These are phyloP conservation scores for Cydia splendana DNA, from an alignment of 1,140 invertebrate species.

Conservation along the genomic window DNA sequence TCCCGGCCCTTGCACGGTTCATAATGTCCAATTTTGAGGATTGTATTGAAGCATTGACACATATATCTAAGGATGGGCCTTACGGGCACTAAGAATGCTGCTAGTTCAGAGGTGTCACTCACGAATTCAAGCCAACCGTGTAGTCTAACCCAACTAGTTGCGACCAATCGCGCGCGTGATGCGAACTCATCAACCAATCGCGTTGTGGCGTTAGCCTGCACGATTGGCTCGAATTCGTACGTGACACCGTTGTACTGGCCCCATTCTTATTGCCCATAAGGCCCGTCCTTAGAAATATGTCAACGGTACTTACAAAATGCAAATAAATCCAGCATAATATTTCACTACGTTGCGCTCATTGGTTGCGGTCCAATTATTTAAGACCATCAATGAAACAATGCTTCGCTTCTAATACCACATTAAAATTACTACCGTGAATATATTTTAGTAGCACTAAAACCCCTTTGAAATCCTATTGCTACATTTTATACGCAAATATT, in stretches of 20 bases:
- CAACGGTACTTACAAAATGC: too few species aligned
- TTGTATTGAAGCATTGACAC: neutral
- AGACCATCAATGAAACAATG: neutral
- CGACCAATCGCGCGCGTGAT: too few species aligned
- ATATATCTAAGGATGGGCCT: neutral
- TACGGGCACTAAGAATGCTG: neutral
- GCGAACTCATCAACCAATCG: too few species aligned
- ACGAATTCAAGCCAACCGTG: too few species aligned
- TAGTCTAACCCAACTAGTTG: too few species aligned
- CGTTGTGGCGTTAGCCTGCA: too few species aligned
- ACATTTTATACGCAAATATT: conserved; percentile 17
- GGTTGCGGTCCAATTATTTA: neutral
- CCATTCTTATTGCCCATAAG: too few species aligned
- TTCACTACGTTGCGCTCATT: neutral
- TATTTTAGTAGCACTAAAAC: conserved; percentile 1
- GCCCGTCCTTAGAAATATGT: too few species aligned
- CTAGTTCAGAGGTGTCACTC: too few species aligned
- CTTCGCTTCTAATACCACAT: conserved; percentile 8
- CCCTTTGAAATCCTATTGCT: neutral
- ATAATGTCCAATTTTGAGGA: neutral
- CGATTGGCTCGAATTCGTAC: too few species aligned
- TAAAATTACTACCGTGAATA: conserved; percentile 12
- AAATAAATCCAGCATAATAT: neutral
- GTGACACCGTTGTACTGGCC: too few species aligned
- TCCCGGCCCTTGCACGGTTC: neutral